Percentiles rank a stretch among this genome's conserved stretches.
phyloP scores from a whole-genome alignment of 2,113 vertebrate genomes.

The Peromyscus californicus region DNA sequence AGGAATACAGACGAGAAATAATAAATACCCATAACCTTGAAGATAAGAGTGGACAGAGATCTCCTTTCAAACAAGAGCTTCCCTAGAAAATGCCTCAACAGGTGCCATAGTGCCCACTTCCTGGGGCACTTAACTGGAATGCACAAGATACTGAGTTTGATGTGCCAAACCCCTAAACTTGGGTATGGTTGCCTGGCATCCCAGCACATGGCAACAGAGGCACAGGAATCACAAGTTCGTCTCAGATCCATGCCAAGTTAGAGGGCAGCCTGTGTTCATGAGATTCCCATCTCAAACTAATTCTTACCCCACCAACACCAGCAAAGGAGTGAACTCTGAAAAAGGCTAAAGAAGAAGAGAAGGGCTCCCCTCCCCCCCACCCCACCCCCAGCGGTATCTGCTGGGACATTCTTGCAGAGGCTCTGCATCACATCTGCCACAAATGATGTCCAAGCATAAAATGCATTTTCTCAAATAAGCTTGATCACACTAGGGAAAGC shows the following conservation, averaged over 20 bases:
- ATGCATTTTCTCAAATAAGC: not conserved
- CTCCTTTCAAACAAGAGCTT: not conserved
- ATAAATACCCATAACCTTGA: not conserved
- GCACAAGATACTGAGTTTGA: not conserved
- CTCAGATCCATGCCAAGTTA: not conserved
- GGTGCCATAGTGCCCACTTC: too few relatives aligned
- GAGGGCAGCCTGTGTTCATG: not conserved
- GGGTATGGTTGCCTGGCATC: not conserved
- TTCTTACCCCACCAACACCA: not conserved
- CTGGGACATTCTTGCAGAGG: not conserved
- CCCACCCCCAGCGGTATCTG: fast-evolving
- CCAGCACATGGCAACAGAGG: not conserved
- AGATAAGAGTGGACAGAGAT: not conserved
- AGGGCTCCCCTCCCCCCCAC: fast-evolving
- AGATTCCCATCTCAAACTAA: not conserved
- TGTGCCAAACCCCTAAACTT: not conserved
- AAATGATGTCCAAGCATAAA: not conserved
- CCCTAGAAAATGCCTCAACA: not conserved
- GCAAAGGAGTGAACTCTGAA: not conserved
- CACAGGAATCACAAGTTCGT: not conserved
- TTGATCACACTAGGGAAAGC: not conserved
- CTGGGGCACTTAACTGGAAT: not conserved
- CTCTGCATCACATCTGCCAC: not conserved
- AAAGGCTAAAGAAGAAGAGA: not conserved
- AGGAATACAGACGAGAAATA: not conserved